Base-by-base conservation (phyloP, 1,140 invertebrate species). In the Lasioglossum baleicum region DNA sequence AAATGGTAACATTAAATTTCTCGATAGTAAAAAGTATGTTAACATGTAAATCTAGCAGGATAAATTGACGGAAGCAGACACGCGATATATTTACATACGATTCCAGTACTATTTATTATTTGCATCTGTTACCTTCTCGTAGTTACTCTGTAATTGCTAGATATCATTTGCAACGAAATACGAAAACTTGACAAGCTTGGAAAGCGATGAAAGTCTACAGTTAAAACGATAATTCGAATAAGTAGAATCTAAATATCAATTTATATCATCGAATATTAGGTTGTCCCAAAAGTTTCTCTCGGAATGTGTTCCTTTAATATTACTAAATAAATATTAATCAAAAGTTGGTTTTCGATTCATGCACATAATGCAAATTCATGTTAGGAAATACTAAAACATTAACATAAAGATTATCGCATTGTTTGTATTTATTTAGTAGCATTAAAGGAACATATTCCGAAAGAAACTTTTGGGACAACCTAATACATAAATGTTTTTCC, bases 1-100 rank as follows among this genome's bases (percentile, higher is more conserved):
- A 71, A 72, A 82, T 78, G 75, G 75, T 60, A 56, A 78, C 0
- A 67, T 15, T 72, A 6, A 15, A 81, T 67, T 81, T 60, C 7
- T 65, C 20, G 10, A 22, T 61, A 53, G 67, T 51, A 82, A 71
- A 26, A 67, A 72, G 51, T 72, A 72, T 72, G 26, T 58, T 65
- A 58, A 48, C 7, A 56, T 60, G n/a, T 64, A 58, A n/a, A 42
- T 11, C 7, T 58, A 67, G 48, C 17, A 56, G 11, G 22, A 6
- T 56, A 26, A 66, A 40, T 44, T 13, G 42, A 42, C 26, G 2
- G 51, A 61, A 48, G 20, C 40, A 61, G 42, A 65, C 17, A 76
- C 5, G 10, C 15, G 5, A 10, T 22, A 53, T 15, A n/a, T n/a
- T n/a, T n/a, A 35, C 22, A 53, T n/a, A 35, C 35, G 40, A 60